These are phyloP conservation scores for Andrena marginata DNA, from an alignment of 2,888 invertebrate species.

Conservation along the genomic window DNA sequence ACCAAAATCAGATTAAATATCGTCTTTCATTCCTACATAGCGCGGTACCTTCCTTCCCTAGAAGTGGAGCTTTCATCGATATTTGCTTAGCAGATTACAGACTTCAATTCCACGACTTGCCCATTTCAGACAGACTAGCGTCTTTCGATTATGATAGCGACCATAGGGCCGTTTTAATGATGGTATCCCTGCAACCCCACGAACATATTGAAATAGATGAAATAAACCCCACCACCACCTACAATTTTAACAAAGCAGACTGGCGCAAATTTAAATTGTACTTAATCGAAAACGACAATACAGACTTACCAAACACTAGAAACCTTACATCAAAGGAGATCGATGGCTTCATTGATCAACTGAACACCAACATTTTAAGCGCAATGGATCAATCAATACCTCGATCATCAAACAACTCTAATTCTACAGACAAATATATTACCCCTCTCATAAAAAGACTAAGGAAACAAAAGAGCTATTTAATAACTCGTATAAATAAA, in stretches of 20 bases:
- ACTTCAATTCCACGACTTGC: neutral
- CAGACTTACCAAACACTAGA: too few relatives aligned
- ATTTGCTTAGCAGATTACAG: neutral
- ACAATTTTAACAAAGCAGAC: slow-evolving; percentile 37
- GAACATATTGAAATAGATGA: too few relatives aligned
- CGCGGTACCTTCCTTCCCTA: neutral
- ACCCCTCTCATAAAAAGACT: too few relatives aligned
- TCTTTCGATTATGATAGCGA: neutral
- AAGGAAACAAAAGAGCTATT: too few relatives aligned
- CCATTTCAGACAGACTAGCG: neutral
- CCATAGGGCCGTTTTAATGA: neutral
- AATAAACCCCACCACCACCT: slow-evolving; percentile 5
- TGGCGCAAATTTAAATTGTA: slow-evolving; percentile 24
- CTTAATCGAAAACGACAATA: neutral
- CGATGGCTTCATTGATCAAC: too few relatives aligned
- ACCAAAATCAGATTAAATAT: neutral
- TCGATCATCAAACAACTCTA: too few relatives aligned
- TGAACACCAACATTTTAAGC: too few relatives aligned
- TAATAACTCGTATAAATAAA: too few relatives aligned
- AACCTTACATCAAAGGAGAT: too few relatives aligned
- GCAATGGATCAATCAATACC: too few relatives aligned
- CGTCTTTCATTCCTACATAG: neutral
- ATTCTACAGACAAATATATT: too few relatives aligned
- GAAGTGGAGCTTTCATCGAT: neutral
- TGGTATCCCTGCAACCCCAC: neutral